These are phyloP conservation scores for Ormyrus nitidulus DNA, from an alignment of 2,888 invertebrate species.

Conservation along the genomic window DNA sequence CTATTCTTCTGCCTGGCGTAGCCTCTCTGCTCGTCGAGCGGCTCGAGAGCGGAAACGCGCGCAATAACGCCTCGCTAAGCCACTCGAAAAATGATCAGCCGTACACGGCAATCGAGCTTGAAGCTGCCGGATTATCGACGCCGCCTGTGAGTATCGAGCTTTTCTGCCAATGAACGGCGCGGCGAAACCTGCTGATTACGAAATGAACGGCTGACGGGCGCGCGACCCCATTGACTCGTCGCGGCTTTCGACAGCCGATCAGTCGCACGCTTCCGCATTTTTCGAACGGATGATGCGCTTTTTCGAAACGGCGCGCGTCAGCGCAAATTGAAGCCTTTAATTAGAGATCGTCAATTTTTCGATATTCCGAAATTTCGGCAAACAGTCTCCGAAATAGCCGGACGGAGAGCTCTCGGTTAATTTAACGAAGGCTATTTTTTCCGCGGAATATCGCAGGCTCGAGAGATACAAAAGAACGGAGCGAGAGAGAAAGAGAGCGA, in stretches of 20 bases:
- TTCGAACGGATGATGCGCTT: background rate
- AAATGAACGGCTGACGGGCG: conserved; percentile 68
- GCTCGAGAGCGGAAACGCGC: conserved; percentile 44
- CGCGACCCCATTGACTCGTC: conserved; percentile 53
- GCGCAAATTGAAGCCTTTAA: background rate
- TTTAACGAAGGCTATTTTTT: conserved; percentile 23
- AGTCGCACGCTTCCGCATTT: conserved; percentile 41
- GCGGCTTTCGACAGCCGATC: conserved; percentile 58
- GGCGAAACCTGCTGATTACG: conserved; percentile 70
- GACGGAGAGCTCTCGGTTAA: conserved; percentile 4
- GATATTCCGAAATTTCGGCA: background rate
- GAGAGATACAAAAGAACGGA: background rate
- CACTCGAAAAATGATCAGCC: background rate
- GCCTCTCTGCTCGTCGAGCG: background rate
- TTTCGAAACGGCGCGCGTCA: background rate
- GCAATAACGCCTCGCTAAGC: conserved; percentile 59
- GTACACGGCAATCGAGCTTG: conserved; percentile 53
- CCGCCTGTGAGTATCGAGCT: conserved; percentile 67
- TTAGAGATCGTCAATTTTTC: conserved; percentile 4
- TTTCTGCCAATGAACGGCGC: conserved; percentile 71
- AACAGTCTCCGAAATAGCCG: background rate
- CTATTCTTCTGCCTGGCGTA: conserved; percentile 51
- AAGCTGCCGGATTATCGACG: conserved; percentile 70
- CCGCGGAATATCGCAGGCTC: background rate
- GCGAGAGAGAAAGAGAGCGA: background rate